Evolutionary conservation across 2,113 vertebrate species (phyloP).

Genomic region (Silurus glanis): DNA sequence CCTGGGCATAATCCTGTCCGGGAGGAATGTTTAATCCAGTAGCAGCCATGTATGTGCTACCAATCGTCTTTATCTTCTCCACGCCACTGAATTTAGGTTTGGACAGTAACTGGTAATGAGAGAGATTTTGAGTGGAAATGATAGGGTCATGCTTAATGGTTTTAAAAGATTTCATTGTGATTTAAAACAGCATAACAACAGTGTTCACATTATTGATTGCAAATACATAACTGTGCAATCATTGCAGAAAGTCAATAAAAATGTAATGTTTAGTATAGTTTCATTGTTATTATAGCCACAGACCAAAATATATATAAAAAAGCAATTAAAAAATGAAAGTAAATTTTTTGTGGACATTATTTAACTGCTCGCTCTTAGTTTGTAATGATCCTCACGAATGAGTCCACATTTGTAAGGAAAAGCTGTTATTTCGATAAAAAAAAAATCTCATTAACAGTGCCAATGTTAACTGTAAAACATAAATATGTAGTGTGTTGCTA

Average conservation of each 20-base stretch:
- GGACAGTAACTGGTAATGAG: slow-evolving; percentile 81
- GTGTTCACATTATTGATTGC: neutral
- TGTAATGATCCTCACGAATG: neutral
- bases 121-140: neutral
- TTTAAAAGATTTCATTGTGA: neutral
- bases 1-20: slow-evolving; percentile 88
- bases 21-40: slow-evolving; percentile 88
- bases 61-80: slow-evolving; percentile 99
- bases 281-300: neutral
- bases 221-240: neutral
- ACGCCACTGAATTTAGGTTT: slow-evolving; percentile 98
- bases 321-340: slow-evolving; percentile 4
- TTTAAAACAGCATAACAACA: neutral
- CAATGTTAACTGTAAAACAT: neutral
- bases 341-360: neutral
- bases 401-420: neutral
- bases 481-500: neutral
- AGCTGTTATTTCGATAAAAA: neutral
- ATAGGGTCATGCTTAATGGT: neutral
- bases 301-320: neutral
- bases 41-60: slow-evolving; percentile 99
- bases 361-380: neutral
- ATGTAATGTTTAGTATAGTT: neutral
- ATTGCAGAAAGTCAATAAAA: neutral
- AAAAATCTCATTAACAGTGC: neutral